phyloP scores from a whole-genome alignment of 2,888 invertebrate genomes.

The Microplitis deprimator region DNA sequence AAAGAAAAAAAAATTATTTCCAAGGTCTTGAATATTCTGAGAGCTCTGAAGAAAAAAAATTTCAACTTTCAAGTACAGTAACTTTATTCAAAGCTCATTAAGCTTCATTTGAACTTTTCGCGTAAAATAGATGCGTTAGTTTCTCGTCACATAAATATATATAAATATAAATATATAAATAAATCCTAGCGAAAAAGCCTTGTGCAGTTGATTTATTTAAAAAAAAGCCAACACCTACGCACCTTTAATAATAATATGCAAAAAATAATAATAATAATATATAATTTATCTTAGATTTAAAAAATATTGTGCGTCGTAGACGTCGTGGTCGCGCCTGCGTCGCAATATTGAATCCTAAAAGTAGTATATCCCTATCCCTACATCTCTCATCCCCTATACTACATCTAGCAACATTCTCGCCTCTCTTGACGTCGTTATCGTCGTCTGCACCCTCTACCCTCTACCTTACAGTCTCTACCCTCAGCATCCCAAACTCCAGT shows the following conservation, averaged over 20 bases:
- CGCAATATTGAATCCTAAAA: constrained; percentile 58
- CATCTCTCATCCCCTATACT: constrained; percentile 8
- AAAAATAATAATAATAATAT: too few relatives aligned
- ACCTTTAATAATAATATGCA: too few relatives aligned
- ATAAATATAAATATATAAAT: neutral
- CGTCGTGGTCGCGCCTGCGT: constrained; percentile 56
- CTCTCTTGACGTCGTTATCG: constrained; percentile 40
- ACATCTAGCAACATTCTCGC: constrained; percentile 29
- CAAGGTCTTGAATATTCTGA: neutral
- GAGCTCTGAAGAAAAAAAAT: neutral
- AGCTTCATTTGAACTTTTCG: neutral
- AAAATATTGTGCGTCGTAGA: constrained; percentile 31
- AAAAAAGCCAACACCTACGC: too few relatives aligned
- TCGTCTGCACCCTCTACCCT: constrained; percentile 19
- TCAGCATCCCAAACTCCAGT: constrained; percentile 20
- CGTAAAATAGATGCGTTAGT: neutral
- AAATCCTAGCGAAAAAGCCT: neutral
- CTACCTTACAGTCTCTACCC: constrained; percentile 34
- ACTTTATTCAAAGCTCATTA: neutral
- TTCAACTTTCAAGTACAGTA: neutral
- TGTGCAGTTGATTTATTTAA: too few relatives aligned
- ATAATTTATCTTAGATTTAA: neutral
- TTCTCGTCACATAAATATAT: neutral
- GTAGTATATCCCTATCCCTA: constrained; percentile 39
- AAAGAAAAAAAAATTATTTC: neutral